Conservation (phyloP, 2,888 invertebrate species). For the Lamproptera curius region DNA sequence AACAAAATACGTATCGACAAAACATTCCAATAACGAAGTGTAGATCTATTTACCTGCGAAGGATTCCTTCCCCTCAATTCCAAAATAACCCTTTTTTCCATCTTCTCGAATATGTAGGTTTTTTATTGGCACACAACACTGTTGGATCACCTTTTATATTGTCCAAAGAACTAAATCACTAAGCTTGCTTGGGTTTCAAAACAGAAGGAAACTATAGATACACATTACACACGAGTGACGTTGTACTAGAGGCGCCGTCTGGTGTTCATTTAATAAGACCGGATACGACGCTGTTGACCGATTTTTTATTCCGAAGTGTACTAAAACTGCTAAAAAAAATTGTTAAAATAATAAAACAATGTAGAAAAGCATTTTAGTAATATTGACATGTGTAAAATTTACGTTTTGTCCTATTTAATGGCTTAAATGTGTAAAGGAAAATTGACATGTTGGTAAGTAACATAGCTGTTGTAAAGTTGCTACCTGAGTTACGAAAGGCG, state of each 20-base stretch:
- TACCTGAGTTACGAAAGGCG: slow-evolving; percentile 13
- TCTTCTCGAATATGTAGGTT: slow-evolving; percentile 58
- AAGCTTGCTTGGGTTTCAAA: slow-evolving; percentile 80
- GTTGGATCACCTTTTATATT: slow-evolving; percentile 50
- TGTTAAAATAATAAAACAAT: too few species aligned
- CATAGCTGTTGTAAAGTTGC: slow-evolving; percentile 13
- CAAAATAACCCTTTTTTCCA: slow-evolving; percentile 97
- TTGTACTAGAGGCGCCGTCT: slow-evolving; percentile 67
- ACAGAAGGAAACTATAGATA: slow-evolving; percentile 79
- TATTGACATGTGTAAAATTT: too few species aligned
- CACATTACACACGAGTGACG: slow-evolving; percentile 67
- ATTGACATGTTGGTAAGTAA: slow-evolving; percentile 13
- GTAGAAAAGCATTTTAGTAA: too few species aligned
- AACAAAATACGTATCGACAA: slow-evolving; percentile 76
- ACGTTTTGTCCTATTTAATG: too few species aligned
- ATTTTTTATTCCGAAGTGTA: slow-evolving; percentile 30
- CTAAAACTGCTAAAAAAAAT: slow-evolving; percentile 7
- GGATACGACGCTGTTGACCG: slow-evolving; percentile 49
- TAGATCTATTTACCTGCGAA: slow-evolving; percentile 86
- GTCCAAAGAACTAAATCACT: slow-evolving; percentile 67
- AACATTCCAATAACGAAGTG: slow-evolving; percentile 71
- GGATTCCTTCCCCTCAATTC: slow-evolving; percentile 95
- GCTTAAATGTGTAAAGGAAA: neutral
- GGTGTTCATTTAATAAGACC: slow-evolving; percentile 51
- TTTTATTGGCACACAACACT: slow-evolving; percentile 64